Percentiles rank a stretch among this genome's conserved stretches.
phyloP scores from a whole-genome alignment of 2,888 invertebrate genomes.

The Plagodis pulveraria region DNA sequence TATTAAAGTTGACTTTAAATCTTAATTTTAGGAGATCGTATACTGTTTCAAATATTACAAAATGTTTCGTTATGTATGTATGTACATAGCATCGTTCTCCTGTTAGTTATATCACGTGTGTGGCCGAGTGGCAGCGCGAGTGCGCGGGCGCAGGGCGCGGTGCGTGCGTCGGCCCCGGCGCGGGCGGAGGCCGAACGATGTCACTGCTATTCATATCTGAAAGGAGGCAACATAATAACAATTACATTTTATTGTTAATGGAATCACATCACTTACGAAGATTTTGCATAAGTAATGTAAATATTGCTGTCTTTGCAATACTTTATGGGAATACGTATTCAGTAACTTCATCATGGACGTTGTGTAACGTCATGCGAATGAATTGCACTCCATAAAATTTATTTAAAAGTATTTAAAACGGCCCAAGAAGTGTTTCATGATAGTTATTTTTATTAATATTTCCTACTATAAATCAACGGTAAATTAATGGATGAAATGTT shows the following conservation, averaged over 20 bases:
- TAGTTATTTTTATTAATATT: neutral
- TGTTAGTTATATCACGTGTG: constrained; percentile 67
- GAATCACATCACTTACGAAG: constrained; percentile 12
- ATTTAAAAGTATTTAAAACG: constrained; percentile 11
- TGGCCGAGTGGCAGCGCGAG: constrained; percentile 34
- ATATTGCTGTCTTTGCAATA: constrained; percentile 12
- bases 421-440: neutral
- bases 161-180: constrained; percentile 32
- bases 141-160: constrained; percentile 34
- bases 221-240: constrained; percentile 45
- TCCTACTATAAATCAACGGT: too few species aligned
- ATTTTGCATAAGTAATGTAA: constrained; percentile 16
- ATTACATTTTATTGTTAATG: constrained; percentile 32
- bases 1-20: constrained; percentile 84
- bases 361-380: constrained; percentile 16
- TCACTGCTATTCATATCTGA: constrained; percentile 77
- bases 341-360: constrained; percentile 9
- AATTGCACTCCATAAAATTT: constrained; percentile 10
- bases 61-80: constrained; percentile 72
- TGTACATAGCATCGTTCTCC: constrained; percentile 84
- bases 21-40: constrained; percentile 85
- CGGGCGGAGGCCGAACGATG: constrained; percentile 60
- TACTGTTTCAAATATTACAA: constrained; percentile 85
- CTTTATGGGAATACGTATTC: constrained; percentile 14
- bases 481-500: too few species aligned